Evolutionary conservation across 2,797 vertebrate genomes (phyloP).

Genomic region (Micropoecilia bifurca): DNA sequence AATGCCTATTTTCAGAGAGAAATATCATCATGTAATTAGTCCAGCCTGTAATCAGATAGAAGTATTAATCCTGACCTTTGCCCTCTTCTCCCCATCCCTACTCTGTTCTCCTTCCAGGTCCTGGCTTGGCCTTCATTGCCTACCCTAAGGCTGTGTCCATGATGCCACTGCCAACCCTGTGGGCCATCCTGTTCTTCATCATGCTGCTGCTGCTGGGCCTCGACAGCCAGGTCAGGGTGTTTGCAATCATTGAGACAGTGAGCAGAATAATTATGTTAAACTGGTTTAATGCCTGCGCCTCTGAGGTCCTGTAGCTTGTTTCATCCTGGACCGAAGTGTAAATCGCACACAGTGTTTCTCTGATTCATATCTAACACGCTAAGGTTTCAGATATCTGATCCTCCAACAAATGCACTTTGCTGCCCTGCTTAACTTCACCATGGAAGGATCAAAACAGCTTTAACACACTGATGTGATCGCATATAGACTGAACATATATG

Average conservation of each 20-base stretch:
- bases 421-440: conserved; percentile 6
- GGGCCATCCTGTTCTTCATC: conserved; percentile 99
- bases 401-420: conserved; percentile 53
- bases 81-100: conserved; percentile 70
- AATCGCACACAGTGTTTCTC: conserved; percentile 51
- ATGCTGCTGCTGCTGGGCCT: conserved; percentile 99
- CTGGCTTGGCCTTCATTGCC: conserved; percentile 97
- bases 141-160: conserved; percentile 99
- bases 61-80: conserved; percentile 66
- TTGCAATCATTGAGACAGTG: conserved; percentile 15
- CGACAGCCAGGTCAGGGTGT: conserved; percentile 93
- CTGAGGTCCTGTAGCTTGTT: conserved; percentile 9
- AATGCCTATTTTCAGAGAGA: conserved; percentile 4
- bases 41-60: conserved; percentile 56
- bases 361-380: conserved; percentile 35
- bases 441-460: conserved; percentile 25
- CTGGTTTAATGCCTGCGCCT: conserved; percentile 18
- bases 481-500: conserved; percentile 19
- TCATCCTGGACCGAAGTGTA: conserved; percentile 43
- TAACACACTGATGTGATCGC: background rate
- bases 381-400: conserved; percentile 45
- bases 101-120: conserved; percentile 85
- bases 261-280: conserved; percentile 11
- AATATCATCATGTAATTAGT: conserved; percentile 37
- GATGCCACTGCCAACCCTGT: conserved; percentile 98